Conservation (phyloP, 2,113 vertebrate genomes). For the Taxidea taxus region DNA sequence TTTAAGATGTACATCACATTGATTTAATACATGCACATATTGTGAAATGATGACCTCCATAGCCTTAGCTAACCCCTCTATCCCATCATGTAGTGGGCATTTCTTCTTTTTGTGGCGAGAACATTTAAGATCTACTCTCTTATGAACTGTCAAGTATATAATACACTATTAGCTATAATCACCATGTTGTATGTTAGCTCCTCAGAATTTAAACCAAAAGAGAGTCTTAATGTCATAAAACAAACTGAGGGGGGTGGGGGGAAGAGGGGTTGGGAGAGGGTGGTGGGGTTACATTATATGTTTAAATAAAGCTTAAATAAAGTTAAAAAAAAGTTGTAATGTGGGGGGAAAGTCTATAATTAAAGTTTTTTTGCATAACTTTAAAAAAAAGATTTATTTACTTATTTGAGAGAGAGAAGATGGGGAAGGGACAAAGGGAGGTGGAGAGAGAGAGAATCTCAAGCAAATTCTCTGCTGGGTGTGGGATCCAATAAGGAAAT, state of each 20-base stretch:
- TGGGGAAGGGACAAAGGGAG: background rate
- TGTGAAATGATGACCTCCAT: background rate
- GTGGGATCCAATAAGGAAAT: background rate
- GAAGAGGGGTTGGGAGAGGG: no score
- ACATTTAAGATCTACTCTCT: background rate
- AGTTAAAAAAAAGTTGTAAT: no score
- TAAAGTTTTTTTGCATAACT: no score
- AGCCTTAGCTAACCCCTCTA: background rate
- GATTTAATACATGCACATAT: background rate
- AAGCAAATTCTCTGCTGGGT: background rate
- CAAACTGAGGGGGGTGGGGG: no score
- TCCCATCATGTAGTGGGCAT: background rate
- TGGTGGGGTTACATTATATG: no score
- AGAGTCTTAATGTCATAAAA: no score
- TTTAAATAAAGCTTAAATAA: no score
- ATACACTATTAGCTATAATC: no score
- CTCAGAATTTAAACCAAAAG: no score
- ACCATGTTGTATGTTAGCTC: fast-evolving
- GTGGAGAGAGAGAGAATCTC: background rate
- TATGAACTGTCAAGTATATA: no score
- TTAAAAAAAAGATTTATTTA: background rate
- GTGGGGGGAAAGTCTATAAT: no score
- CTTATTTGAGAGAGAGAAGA: background rate
- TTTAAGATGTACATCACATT: background rate
- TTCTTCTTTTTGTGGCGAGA: background rate